Evolutionary conservation across 1,140 invertebrate species (phyloP).

Genomic region (Drosophila seguyi): DNA sequence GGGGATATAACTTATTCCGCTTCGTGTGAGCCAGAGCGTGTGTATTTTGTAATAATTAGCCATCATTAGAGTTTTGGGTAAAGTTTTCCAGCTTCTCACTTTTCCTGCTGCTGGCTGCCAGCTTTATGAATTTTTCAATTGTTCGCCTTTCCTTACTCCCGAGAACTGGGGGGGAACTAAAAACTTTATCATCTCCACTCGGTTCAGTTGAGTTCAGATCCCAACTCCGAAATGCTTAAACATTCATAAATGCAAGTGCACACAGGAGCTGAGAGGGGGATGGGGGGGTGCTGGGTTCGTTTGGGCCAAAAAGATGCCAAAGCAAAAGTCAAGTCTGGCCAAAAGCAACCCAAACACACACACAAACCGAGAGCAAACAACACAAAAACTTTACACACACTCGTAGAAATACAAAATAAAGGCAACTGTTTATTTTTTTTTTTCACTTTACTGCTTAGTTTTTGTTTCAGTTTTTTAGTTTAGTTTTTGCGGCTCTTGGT

Average conservation of each 20-base stretch:
- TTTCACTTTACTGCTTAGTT: slow-evolving; percentile 31
- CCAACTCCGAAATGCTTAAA: slow-evolving; percentile 66
- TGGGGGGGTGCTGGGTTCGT: slow-evolving; percentile 9
- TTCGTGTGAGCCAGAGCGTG: slow-evolving; percentile 34
- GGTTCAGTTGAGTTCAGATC: slow-evolving; percentile 44
- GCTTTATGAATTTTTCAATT: slow-evolving; percentile 82
- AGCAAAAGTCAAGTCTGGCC: slow-evolving; percentile 64
- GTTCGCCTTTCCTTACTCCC: slow-evolving; percentile 25
- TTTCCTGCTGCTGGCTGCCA: slow-evolving; percentile 43
- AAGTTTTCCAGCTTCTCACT: slow-evolving; percentile 53
- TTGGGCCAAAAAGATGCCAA: slow-evolving; percentile 65
- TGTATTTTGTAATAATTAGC: slow-evolving; percentile 71
- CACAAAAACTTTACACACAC: slow-evolving; percentile 38
- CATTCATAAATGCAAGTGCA: slow-evolving; percentile 80
- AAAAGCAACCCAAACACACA: slow-evolving; percentile 64
- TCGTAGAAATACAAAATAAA: slow-evolving; percentile 18
- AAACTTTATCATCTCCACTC: slow-evolving; percentile 56
- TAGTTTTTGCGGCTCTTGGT: slow-evolving; percentile 29
- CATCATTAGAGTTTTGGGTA: slow-evolving; percentile 60
- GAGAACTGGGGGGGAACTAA: slow-evolving; percentile 7
- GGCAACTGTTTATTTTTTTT: slow-evolving; percentile 28
- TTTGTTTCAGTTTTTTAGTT: slow-evolving; percentile 31
- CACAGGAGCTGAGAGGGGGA: slow-evolving; percentile 9
- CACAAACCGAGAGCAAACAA: slow-evolving; percentile 45
- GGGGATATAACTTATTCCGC: slow-evolving; percentile 12